Percentiles rank a stretch among this genome's conserved stretches.
These are phyloP conservation scores for Salvelinus fontinalis DNA, from an alignment of 2,113 vertebrate species.

Conservation along the genomic window DNA sequence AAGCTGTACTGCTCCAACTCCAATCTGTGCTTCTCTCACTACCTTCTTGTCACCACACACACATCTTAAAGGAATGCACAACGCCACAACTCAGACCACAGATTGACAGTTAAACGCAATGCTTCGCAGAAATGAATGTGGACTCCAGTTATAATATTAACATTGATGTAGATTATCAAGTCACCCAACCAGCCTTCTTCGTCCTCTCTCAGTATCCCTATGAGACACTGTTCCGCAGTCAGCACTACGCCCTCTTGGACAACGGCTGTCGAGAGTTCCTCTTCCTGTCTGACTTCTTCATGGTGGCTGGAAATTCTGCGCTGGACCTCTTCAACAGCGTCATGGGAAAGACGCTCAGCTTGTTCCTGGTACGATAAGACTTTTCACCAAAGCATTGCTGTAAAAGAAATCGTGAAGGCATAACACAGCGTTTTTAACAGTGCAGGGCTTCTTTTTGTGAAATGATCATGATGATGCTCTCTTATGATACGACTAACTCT, in stretches of 20 bases:
- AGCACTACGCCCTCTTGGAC: constrained; percentile 90
- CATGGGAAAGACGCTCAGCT: constrained; percentile 86
- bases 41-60: no score
- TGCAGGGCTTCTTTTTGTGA: no score
- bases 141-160: no score
- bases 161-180: neutral
- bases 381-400: no score
- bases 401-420: no score
- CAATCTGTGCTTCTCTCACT: no score
- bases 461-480: neutral
- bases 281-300: constrained; percentile 91
- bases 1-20: no score
- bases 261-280: constrained; percentile 89
- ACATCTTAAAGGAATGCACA: no score
- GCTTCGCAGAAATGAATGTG: no score
- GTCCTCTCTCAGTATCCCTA: constrained; percentile 82
- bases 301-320: constrained; percentile 80
- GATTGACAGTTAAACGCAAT: no score
- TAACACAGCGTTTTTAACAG: no score
- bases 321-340: constrained; percentile 88
- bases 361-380: constrained; percentile 78
- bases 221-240: constrained; percentile 91
- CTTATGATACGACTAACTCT: neutral
- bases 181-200: neutral
- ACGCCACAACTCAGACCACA: no score